Evolutionary conservation across 53 echinoderm and acorn worm genomes (phyloP).

Genomic region (Arbacia lixula): DNA sequence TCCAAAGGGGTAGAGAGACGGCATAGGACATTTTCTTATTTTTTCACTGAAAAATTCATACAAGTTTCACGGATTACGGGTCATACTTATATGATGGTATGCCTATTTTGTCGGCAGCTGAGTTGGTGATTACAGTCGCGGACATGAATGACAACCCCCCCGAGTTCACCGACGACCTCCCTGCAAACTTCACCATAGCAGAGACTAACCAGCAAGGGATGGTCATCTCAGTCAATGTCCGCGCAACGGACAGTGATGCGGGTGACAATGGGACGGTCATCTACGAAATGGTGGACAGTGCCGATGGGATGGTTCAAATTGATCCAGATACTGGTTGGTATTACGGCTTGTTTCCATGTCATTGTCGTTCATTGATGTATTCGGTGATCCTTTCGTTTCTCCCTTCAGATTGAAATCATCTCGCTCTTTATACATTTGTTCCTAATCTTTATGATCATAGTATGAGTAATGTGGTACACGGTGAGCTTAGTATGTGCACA

Average conservation of each 20-base stretch:
- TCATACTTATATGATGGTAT: too few relatives aligned
- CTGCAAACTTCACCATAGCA: conserved; percentile 46
- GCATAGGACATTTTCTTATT: too few relatives aligned
- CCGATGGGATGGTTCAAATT: conserved; percentile 50
- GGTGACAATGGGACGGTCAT: conserved; percentile 42
- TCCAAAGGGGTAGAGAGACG: too few relatives aligned
- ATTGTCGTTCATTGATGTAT: not conserved
- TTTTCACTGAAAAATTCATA: too few relatives aligned
- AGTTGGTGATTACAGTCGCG: conserved; percentile 45
- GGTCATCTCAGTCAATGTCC: conserved; percentile 64
- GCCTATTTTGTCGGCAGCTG: too few relatives aligned
- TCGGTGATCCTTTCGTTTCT: not conserved
- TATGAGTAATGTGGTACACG: not conserved
- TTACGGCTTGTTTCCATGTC: not conserved
- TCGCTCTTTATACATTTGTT: too few relatives aligned
- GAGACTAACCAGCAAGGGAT: conserved; percentile 57
- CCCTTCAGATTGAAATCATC: not conserved
- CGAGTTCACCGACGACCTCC: conserved; percentile 8
- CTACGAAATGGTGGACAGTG: conserved; percentile 49
- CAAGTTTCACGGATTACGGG: too few relatives aligned
- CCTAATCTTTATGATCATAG: not conserved
- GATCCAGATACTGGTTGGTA: conserved; percentile 60
- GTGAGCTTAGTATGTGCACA: too few relatives aligned
- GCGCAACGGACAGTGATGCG: conserved; percentile 58
- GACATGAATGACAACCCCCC: conserved; percentile 81